These are phyloP conservation scores for Drosophila recens DNA, from an alignment of 2,888 invertebrate genomes.

Conservation along the genomic window DNA sequence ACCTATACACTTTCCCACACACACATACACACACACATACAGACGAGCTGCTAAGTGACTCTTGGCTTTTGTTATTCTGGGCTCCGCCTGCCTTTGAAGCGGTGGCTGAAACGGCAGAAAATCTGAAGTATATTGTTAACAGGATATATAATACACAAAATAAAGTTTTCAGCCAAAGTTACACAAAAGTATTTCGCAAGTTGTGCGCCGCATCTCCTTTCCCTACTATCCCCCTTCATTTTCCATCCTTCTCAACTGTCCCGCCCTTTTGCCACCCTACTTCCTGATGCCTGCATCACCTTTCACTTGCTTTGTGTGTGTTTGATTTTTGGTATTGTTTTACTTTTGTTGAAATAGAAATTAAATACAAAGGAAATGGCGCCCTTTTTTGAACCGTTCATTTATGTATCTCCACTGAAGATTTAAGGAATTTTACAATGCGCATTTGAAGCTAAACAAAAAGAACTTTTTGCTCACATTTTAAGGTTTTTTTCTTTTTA, in stretches of 20 bases:
- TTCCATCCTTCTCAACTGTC: neutral
- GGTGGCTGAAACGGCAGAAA: conserved; percentile 58
- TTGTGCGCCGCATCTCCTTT: conserved; percentile 47
- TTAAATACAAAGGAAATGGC: conserved; percentile 58
- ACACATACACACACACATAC: conserved; percentile 43
- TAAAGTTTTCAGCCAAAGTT: conserved; percentile 81
- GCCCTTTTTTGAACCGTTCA: conserved; percentile 28
- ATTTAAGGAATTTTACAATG: conserved; percentile 34
- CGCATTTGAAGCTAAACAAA: conserved; percentile 14
- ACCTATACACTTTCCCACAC: conserved; percentile 21
- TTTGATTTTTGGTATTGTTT: conserved; percentile 80
- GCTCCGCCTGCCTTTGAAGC: conserved; percentile 69
- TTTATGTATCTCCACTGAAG: conserved; percentile 26
- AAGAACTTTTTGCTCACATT: conserved; percentile 4
- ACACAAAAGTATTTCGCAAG: conserved; percentile 82
- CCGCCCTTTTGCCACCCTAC: conserved; percentile 3
- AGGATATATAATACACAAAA: conserved; percentile 82
- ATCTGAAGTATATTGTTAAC: conserved; percentile 82
- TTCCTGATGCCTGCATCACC: conserved; percentile 64
- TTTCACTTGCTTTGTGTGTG: conserved; percentile 74
- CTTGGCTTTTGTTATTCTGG: conserved; percentile 71
- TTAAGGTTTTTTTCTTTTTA: neutral
- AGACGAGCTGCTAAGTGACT: conserved; percentile 73
- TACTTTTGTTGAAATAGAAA: conserved; percentile 76
- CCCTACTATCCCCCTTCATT: neutral